Base-by-base conservation (phyloP, 2,888 invertebrate genomes). In the Phasia obesa region DNA sequence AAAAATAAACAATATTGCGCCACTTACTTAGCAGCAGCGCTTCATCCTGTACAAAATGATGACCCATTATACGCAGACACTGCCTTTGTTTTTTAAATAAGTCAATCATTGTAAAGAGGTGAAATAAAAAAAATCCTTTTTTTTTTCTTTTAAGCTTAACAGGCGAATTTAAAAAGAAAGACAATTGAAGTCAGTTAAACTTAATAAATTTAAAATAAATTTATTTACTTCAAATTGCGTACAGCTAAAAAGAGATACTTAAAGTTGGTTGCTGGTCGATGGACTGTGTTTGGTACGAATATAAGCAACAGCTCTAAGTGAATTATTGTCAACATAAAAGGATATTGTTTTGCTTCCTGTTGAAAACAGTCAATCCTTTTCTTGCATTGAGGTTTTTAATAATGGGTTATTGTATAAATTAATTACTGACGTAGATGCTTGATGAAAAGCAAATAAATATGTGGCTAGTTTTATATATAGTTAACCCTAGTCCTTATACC, bases 41-140 rank as follows among this genome's bases (percentile, higher is more conserved):
- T 84, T 84, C 84, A 75, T 85, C 85, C 71, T 60, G 78, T 62
- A 71, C 62, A 44, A 70, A 76, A 27, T 55, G 67, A 69, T 89
- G 88, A n/a, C 89, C 89, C 87, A 89, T 88, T 60, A 86, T 31
- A 21, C 85, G 86, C 42, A 89, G 87, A 53, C 87, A 88, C n/a
- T 84, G 83, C 67, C 87, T 87, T 73, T 89, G 89, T 75, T 86
- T 81, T 25, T 60, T 81, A 78, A 89, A 89, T 53, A 89, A 85
- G 31, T 86, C 85, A 67, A 76, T 67, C 79, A 83, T 83, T 64
- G 70, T 38, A 4, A 23, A 62, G 42, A 1, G 15, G 25, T 15
- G 7, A 60, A 51, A 49, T 38, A 19, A 47, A 47, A 57, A 55
- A 0, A 44, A 55, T 19, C 27, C 17, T 42, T 42, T 59, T 19